Evolutionary conservation across 2,797 vertebrate species (phyloP), one percentile per base, ranked within the genome.

Genomic region (Rhincodon typus): DNA sequence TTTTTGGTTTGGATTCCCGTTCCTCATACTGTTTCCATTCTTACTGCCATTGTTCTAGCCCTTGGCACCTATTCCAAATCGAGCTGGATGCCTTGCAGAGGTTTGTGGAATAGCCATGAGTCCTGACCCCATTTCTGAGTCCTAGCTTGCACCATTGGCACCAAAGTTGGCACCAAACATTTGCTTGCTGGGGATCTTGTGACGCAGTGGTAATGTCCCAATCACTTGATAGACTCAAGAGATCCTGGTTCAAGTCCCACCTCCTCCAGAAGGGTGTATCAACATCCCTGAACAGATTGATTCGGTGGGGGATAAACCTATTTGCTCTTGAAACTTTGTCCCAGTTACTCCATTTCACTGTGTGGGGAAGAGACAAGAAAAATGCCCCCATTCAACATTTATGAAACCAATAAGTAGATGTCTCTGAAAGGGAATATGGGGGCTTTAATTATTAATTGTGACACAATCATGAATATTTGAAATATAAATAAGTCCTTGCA

Each of bases 391-490:
- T 66, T 91, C 57, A 67, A 91, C 53, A 91, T 38, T 21, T 38
- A 23, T 66, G 34, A 91, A 90, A 67, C 34, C 34, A 91, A 66
- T n/a, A 66, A 91, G 88, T 62, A 91, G 88, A 66, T 91, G 6
- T 67, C 6, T 67, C 66, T 67, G 57, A 66, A 91, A 91, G 88
- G 7, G 34, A 91, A 91, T 67, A 62, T 19, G n/a, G 17, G 34
- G 66, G 66, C 88, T 67, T 91, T 91, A 66, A 91, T 91, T 91
- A 91, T 91, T 91, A 91, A 91, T 91, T 34, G 34, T 91, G 30
- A 38, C 66, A 62, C 62, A 91, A n/a, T 91, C 57, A 91, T 91
- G 34, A 91, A 91, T 91, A 91, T 91, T 91, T 91, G 66, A 91
- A 91, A 17, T 66, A 21, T 67, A 91, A 91, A 67, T 38, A 67